Evolutionary conservation across 2,113 vertebrate species (phyloP).

Genomic region (Erythrolamprus reginae): DNA sequence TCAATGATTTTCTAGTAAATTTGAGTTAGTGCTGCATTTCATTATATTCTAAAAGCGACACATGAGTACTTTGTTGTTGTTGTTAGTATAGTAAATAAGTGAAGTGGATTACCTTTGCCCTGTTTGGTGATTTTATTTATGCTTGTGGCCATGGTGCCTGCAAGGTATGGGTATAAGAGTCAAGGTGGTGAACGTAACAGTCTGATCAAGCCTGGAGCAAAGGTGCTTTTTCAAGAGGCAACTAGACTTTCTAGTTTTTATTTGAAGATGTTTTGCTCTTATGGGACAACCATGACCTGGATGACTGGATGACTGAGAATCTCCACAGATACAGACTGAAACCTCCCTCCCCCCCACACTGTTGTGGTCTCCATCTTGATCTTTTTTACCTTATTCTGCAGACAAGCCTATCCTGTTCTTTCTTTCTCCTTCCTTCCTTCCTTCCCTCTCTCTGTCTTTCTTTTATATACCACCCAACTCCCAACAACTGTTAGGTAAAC

Average conservation of each 20-base stretch:
- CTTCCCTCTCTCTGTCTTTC: no score
- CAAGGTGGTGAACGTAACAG: not conserved
- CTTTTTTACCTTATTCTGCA: not conserved
- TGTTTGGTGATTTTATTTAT: not conserved
- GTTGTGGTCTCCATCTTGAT: not conserved
- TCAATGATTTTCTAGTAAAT: not conserved
- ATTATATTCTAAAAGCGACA: not conserved
- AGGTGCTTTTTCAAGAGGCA: no score
- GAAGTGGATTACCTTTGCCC: not conserved
- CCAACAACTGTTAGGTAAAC: not conserved
- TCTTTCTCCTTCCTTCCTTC: no score
- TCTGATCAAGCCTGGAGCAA: not conserved
- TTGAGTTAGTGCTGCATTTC: not conserved
- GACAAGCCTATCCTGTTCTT: not conserved
- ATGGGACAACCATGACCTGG: no score
- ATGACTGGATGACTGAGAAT: no score
- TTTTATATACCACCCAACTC: not conserved
- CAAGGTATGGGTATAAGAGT: not conserved
- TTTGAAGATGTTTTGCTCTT: no score
- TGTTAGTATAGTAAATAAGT: not conserved
- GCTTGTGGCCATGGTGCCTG: not conserved
- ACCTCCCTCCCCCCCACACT: not conserved
- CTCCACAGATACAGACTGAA: no score
- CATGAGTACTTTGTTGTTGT: not conserved
- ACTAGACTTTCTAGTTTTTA: no score